These are phyloP conservation scores for Limnephilus lunatus DNA, from an alignment of 2,888 invertebrate species.

Conservation along the genomic window DNA sequence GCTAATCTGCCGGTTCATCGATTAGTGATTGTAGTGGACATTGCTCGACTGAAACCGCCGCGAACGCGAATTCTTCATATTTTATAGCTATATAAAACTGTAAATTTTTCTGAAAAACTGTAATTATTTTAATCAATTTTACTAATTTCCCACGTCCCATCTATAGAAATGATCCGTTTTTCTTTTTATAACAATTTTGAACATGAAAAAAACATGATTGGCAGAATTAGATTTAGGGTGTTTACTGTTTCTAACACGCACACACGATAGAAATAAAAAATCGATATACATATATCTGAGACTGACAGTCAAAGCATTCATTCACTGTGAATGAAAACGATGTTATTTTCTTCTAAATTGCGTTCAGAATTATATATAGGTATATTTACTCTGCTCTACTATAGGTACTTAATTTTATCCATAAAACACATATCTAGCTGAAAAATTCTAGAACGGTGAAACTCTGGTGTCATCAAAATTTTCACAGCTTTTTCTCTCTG, in stretches of 20 bases:
- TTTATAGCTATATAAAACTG: not conserved
- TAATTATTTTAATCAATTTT: not conserved
- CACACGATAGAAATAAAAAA: too few relatives aligned
- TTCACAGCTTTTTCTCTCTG: not conserved
- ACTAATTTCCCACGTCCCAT: not conserved
- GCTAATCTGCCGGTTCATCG: slow-evolving; percentile 8
- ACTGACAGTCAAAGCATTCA: not conserved
- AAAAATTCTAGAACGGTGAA: not conserved
- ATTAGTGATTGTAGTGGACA: not conserved
- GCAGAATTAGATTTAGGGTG: not conserved
- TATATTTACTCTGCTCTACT: too few relatives aligned
- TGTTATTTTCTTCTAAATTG: not conserved
- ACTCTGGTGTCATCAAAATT: not conserved
- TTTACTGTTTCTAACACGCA: not conserved
- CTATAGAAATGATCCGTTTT: not conserved
- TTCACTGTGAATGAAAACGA: not conserved
- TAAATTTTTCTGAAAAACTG: not conserved
- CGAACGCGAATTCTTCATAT: not conserved
- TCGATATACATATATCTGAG: too few relatives aligned
- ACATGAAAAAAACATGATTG: not conserved
- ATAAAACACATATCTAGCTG: too few relatives aligned
- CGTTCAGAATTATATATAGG: too few relatives aligned
- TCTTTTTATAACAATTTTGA: not conserved
- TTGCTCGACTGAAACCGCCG: not conserved
- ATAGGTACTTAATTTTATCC: too few relatives aligned